Evolutionary conservation across 2,888 invertebrate genomes (phyloP), one percentile per base, ranked within the genome.

Genomic region (Drosophila cognata): DNA sequence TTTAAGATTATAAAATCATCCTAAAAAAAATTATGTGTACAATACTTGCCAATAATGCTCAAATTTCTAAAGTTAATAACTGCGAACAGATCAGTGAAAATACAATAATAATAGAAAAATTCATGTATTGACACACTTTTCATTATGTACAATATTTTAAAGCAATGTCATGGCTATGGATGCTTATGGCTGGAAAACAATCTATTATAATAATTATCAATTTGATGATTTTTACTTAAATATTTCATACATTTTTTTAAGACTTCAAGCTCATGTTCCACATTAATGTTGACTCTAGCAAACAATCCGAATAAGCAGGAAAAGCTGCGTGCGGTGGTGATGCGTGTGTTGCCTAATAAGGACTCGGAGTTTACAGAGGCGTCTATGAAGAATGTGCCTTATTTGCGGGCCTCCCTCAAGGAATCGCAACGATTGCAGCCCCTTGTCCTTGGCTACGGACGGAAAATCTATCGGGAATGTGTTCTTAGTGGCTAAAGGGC

Each of bases 351-450:
- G 33, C 93, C 94, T 0, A 62, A 91, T 0, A 94, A 93, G 71
- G 88, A 93, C 51, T 92, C 94, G 0, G 91, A 91, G 18, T 88
- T 95, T 29, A 94, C 94, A 0, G 91, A 93, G 13, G 92, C 92
- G 0, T 91, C 94, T 57, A 90, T 95, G 60, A 93, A 93, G 29
- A 92, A 94, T 64, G 93, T 95, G 62, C 94, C 95, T 0, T 97
- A 96, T 89, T 89, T 97, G 28, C 95, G 94, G 67, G 96, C 96
- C 0, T 96, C 96, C 84, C 94, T 97, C 28, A 97, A 96, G 88
- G 97, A 97, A 91, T 94, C 95, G 0, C 92, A 96, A 71, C 94
- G 97, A 71, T 1, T 96, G 1, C 93, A 94, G 80, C 95, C 96
- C 0, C 94, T 95, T 0, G 93, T 94, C 0, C 87, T 94, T 16